Conservation (phyloP, 2,888 invertebrate genomes). For the Polydrusus cervinus region DNA sequence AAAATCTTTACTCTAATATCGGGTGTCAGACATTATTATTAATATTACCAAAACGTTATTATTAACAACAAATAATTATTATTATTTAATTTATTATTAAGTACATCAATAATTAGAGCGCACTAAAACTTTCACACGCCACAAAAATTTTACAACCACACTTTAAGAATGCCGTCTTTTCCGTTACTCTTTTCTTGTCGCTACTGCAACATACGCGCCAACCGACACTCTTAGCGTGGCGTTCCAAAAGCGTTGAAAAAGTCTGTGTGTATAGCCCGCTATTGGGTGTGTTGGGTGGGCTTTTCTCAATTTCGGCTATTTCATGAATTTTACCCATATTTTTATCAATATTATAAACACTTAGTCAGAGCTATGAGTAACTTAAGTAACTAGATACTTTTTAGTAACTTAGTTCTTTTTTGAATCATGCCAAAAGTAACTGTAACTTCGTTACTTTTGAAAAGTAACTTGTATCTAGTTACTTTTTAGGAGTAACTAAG, state of each 20-base stretch:
- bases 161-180: not conserved
- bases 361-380: too few species aligned
- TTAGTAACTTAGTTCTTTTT: too few species aligned
- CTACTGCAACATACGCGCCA: not conserved
- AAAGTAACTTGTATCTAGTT: too few species aligned
- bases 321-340: too few species aligned
- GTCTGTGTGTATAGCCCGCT: not conserved
- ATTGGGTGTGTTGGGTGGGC: not conserved
- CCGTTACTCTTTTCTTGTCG: not conserved
- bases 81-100: not conserved
- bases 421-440: too few species aligned
- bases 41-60: not conserved
- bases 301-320: too few species aligned
- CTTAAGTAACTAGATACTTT: too few species aligned
- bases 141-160: not conserved
- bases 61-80: too few species aligned
- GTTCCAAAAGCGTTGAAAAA: not conserved
- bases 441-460: too few species aligned
- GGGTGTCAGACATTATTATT: conserved; percentile 8
- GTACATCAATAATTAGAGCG: not conserved
- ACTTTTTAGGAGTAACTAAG: too few species aligned
- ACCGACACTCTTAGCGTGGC: not conserved
- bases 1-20: conserved; percentile 9
- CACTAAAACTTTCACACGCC: not conserved
- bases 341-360: too few species aligned